Conservation (phyloP, 92 coral and sea anemone species). For the Umimayanthus kanabou region DNA sequence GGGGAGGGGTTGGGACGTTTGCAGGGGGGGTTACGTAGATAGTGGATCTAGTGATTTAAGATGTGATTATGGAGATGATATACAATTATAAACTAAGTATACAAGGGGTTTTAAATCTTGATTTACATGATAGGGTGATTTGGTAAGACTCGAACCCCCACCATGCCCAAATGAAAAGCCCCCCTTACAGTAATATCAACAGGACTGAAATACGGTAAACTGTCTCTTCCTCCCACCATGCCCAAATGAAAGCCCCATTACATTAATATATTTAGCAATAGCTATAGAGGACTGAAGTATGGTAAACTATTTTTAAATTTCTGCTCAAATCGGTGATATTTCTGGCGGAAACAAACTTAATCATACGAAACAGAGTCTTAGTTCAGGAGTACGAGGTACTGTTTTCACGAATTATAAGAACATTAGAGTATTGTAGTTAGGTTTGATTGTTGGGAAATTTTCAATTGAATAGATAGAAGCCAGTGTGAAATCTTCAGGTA, state of each 20-base stretch:
- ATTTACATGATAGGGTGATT: too few species aligned
- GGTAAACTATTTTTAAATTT: neutral
- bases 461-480: neutral
- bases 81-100: too few species aligned
- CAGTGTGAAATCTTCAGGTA: neutral
- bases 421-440: conserved; percentile 3
- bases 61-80: too few species aligned
- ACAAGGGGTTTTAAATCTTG: too few species aligned
- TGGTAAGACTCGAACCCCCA: too few species aligned
- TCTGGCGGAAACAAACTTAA: neutral
- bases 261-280: too few species aligned
- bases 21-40: too few species aligned
- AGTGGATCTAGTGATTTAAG: too few species aligned
- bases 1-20: too few species aligned
- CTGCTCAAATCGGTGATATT: neutral
- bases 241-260: too few species aligned
- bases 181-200: neutral
- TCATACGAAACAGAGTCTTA: neutral
- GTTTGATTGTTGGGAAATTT: neutral
- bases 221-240: neutral
- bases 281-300: neutral
- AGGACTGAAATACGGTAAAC: neutral
- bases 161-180: too few species aligned
- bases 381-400: neutral
- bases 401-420: neutral